Evolutionary conservation across 2,888 invertebrate species (phyloP), one percentile per base, ranked within the genome.

Genomic region (Timema podura): DNA sequence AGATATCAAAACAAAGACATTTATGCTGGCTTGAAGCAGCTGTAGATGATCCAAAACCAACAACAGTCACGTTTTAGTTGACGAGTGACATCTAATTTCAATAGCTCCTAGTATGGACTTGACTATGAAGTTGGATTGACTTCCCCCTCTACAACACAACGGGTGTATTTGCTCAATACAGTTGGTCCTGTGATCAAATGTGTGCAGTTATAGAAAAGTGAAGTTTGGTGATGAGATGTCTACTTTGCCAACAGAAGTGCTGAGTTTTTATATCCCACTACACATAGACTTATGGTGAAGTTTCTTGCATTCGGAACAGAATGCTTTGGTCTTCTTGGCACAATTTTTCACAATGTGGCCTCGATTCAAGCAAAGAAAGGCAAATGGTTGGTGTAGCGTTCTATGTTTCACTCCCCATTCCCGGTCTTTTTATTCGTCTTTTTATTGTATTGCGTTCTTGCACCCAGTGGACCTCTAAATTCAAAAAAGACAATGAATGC

Each of bases 291-390:
- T n/a, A n/a, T n/a, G n/a, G n/a, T n/a, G n/a, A n/a, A n/a, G n/a
- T 46, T 11, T 45, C 13, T 45, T 64, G 45, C 64, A 64, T 5
- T 44, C n/a, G 7, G 64, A 44, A 44, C 44, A 64, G 6, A 5
- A 45, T 3, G 45, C 44, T 45, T n/a, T 64, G 9, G 7, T 47
- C n/a, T 11, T 30, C n/a, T 45, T 30, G 6, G 3, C 6, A 6
- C 44, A 46, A 11, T 2, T 11, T 7, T 11, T 5, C 7, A n/a
- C 45, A 5, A 9, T 11, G 44, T 64, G 59, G 15, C 59, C n/a
- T 10, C 46, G 64, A 45, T 64, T 64, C 11, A 64, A 47, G 11
- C 45, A 64, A 10, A 64, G 64, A n/a, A 64, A 46, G 13, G 46
- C 45, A 5, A 15, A 47, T 5, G n/a, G 11, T 45, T 45, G 11